These are phyloP conservation scores for Tinea pellionella DNA, from an alignment of 2,888 invertebrate species.

Conservation along the genomic window DNA sequence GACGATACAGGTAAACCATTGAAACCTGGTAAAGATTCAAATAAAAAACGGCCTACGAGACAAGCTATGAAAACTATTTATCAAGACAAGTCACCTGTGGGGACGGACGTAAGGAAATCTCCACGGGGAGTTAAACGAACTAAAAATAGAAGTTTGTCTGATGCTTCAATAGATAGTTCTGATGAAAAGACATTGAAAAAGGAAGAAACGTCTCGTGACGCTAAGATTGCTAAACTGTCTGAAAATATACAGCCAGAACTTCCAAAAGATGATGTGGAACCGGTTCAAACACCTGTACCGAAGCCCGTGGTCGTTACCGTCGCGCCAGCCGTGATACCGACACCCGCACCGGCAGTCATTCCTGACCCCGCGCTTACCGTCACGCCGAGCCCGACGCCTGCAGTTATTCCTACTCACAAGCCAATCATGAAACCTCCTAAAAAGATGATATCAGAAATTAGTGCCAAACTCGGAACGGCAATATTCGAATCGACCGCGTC, in stretches of 20 bases:
- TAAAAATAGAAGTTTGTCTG: constrained; percentile 74
- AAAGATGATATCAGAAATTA: constrained; percentile 58
- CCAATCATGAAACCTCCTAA: constrained; percentile 55
- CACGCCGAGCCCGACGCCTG: not conserved
- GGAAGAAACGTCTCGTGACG: constrained; percentile 35
- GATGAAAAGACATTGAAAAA: constrained; percentile 63
- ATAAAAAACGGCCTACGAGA: constrained; percentile 67
- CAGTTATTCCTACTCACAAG: constrained; percentile 26
- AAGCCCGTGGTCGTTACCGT: constrained; percentile 7
- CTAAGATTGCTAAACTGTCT: constrained; percentile 35
- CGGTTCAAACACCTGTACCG: constrained; percentile 3
- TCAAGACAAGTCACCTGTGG: constrained; percentile 29
- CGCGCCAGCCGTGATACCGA: not conserved
- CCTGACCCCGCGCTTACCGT: constrained; percentile 21
- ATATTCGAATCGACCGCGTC: constrained; percentile 39
- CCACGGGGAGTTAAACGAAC: constrained; percentile 72
- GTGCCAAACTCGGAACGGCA: constrained; percentile 44
- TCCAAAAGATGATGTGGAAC: constrained; percentile 21
- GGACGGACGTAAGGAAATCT: constrained; percentile 68
- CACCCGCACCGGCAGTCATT: not conserved
- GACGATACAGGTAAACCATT: constrained; percentile 83
- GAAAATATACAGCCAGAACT: constrained; percentile 20
- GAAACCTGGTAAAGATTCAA: constrained; percentile 37
- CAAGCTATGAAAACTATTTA: constrained; percentile 48
- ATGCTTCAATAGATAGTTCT: constrained; percentile 72